Percentiles rank a stretch among this genome's conserved stretches.
Evolutionary conservation across 1,140 invertebrate genomes (phyloP).

Genomic region (Rhynchophorus ferrugineus): DNA sequence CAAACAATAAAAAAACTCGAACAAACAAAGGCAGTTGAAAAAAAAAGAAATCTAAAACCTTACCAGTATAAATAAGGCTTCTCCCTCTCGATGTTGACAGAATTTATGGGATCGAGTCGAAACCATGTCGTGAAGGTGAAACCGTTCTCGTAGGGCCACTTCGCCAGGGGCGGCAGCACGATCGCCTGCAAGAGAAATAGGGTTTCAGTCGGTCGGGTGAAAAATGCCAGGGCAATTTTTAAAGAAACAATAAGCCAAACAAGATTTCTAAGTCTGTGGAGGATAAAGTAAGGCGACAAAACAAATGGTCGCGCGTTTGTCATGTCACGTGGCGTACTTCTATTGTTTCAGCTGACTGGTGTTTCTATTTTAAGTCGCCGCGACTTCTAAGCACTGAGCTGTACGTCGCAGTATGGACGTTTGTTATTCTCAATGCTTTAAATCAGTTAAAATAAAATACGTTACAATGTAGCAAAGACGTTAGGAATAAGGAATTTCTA

Average conservation of each 20-base stretch:
- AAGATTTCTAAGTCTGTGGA: neutral
- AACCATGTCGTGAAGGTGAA: conserved; percentile 99
- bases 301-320: neutral
- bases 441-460: too few species aligned
- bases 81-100: conserved; percentile 96
- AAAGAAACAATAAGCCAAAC: conserved; percentile 17
- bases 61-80: conserved; percentile 97
- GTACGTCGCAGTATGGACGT: too few species aligned
- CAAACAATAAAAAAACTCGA: too few species aligned
- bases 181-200: conserved; percentile 65
- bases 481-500: too few species aligned
- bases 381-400: too few species aligned
- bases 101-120: conserved; percentile 95
- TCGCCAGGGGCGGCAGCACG: conserved; percentile 89
- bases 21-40: too few species aligned
- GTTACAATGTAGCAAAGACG: too few species aligned
- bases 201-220: conserved; percentile 1
- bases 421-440: too few species aligned
- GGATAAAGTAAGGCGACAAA: neutral
- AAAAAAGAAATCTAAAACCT: conserved; percentile 42
- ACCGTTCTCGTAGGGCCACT: conserved; percentile 98
- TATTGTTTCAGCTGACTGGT: too few species aligned
- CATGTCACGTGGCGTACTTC: neutral
- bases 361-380: too few species aligned
- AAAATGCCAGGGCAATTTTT: conserved; percentile 15